Conservation (phyloP, 2,797 vertebrate genomes). For the Toxotes lorentzi region DNA sequence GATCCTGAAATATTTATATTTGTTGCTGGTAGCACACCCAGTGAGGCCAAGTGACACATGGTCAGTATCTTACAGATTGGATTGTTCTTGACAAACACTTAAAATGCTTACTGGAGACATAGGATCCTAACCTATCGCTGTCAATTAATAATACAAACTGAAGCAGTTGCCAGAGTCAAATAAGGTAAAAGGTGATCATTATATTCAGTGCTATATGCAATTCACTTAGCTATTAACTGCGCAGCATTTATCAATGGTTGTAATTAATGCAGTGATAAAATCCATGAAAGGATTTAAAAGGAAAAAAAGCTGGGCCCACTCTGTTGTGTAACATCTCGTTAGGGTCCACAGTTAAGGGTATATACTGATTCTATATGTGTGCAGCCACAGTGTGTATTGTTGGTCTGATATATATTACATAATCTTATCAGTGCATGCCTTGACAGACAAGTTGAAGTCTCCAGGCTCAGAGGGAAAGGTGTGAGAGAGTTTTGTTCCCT, state of each 20-base stretch:
- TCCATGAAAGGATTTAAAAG: neutral
- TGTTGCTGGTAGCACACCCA: neutral
- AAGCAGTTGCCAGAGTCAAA: conserved; percentile 40
- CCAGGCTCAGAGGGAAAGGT: conserved; percentile 20
- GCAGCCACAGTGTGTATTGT: conserved; percentile 3
- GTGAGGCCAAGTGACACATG: neutral
- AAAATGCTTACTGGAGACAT: conserved; percentile 39
- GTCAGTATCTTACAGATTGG: conserved; percentile 11
- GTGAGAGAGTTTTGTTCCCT: conserved; percentile 32
- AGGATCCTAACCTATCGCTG: conserved; percentile 32
- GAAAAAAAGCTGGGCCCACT: conserved; percentile 4
- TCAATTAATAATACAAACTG: conserved; percentile 68
- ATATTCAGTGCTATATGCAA: conserved; percentile 22
- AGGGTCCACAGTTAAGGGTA: conserved; percentile 5
- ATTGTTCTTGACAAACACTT: conserved; percentile 24
- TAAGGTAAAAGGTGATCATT: conserved; percentile 31
- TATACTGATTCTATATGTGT: conserved; percentile 5
- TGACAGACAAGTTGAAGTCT: conserved; percentile 37
- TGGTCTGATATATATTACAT: conserved; percentile 43
- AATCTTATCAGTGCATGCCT: conserved; percentile 49
- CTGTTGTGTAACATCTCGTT: conserved; percentile 40
- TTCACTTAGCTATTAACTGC: conserved; percentile 7
- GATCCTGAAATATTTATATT: neutral
- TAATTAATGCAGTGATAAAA: conserved; percentile 10
- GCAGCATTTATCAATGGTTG: conserved; percentile 3